Base-by-base conservation (phyloP, 2,888 invertebrate genomes). In the Pandemis corylana region DNA sequence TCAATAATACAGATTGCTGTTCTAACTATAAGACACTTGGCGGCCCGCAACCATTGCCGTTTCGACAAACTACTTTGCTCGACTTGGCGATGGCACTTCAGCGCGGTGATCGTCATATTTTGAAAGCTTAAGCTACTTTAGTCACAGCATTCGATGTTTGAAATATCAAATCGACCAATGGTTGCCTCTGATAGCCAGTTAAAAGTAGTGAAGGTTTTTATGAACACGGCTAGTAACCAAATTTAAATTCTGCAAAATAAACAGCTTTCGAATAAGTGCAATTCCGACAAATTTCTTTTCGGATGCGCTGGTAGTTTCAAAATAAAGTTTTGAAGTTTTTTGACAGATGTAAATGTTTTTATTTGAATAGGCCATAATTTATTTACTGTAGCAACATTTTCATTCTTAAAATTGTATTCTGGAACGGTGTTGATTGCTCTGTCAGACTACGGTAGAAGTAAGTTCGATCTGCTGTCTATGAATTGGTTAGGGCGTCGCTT, bases 1-100 rank as follows among this genome's bases (percentile, higher is more conserved):
- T 76, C 62, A 5, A 36, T 72, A 67, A 68, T 75, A 75, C 63
- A 72, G 44, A 15, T 72, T 75, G 53, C 68, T 49, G 36, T 72
- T 49, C 42, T 65, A 71, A 59, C 42, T 65, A 63, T 13, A 72
- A 72, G 64, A 76, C 65, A 66, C 71, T 15, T 65, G 59, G 69
- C 65, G 73, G 66, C 46, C 59, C n/a, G 36, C 51, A 41, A 53
- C 41, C 41, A 15, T 42, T 41, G 36, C 53, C 36, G 41, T 41
- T 42, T 53, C 2, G 15, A 20, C 6, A 20, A 56, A 56, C 56
- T 2, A 10, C 10, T 13, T 36, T 36, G 28, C 28, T 36, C 2
- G 28, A 36, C 28, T 36, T 36, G 28, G 28, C 28, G 28, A 36
- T 36, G 28, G 28, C 28, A 36, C 28, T 36, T 36, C 28, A 1